Base-by-base conservation (phyloP, 2,113 vertebrate species). In the Saguinus imperator region DNA sequence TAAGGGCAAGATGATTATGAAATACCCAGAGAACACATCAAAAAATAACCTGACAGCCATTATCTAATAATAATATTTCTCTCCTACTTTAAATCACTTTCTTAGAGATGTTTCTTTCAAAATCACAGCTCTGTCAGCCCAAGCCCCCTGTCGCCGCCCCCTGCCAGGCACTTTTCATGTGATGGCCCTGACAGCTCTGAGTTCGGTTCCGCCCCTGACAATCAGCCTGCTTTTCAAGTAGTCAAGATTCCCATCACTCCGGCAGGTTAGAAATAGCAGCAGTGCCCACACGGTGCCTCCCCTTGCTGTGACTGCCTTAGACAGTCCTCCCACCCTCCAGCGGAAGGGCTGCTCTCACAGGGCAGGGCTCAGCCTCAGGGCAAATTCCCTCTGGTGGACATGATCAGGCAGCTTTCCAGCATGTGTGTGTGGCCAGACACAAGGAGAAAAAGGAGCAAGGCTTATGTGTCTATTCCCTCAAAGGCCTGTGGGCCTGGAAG, bases 101-200 rank as follows among this genome's bases (percentile, higher is more conserved):
- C 94, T 96, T 96, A 93, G 89, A 94, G 94, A 95, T 16, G 3
- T 94, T 95, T 94, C 95, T 97, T 96, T 97, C 95, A 94, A 98
- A 98, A 98, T 98, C 97, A 98, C 77, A 97, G 97, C 61, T 95
- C 95, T 97, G 97, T 98, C 97, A 98, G 95, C 89, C 96, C 70
- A n/a, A 94, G 96, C 94, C 94, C 96, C 89, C 96, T 83, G 90
- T 35, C 21, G 35, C 95, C 97, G 40, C 96, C 97, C 94, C 96
- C 97, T 98, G 97, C 96, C 97, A 98, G 87, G 94, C 73, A 32
- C 73, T 87, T 94, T 92, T 81, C 66, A 16, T 4, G 16, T 97
- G 97, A 91, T 0, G 48, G 93, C 73, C 89, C 43, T 98, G 97
- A 97, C 97, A 98, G 97, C 96, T 97, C 9, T 0, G 50, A 73